Evolutionary conservation across 2,888 invertebrate species (phyloP).

Genomic region (Teinopalpus imperialis): DNA sequence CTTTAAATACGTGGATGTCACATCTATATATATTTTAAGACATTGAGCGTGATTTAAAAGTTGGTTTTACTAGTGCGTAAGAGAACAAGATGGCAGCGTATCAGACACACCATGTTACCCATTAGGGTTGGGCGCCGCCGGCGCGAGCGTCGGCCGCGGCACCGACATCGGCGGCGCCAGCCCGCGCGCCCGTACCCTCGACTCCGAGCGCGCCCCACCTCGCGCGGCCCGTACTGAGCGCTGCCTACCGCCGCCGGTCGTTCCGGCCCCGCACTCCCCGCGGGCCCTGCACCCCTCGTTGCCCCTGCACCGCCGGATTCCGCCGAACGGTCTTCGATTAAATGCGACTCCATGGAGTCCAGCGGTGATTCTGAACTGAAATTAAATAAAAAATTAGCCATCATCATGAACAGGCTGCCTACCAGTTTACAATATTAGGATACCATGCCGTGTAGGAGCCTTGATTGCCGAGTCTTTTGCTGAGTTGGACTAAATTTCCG

Average conservation of each 20-base stretch:
- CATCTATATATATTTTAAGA: too few relatives aligned
- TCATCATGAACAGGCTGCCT: too few relatives aligned
- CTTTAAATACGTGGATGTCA: too few relatives aligned
- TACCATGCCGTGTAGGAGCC: too few relatives aligned
- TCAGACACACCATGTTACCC: constrained; percentile 80
- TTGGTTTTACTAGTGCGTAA: constrained; percentile 13
- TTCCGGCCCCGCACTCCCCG: constrained; percentile 34
- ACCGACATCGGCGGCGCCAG: constrained; percentile 58
- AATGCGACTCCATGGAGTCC: constrained; percentile 64
- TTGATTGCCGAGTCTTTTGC: too few relatives aligned
- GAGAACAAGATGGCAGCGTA: constrained; percentile 60
- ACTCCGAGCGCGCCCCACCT: constrained; percentile 57
- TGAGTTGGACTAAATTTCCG: too few relatives aligned
- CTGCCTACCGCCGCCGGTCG: constrained; percentile 35
- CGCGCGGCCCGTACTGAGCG: constrained; percentile 41
- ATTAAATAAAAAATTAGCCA: background rate
- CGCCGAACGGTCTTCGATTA: constrained; percentile 70
- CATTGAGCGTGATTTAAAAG: too few relatives aligned
- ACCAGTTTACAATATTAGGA: too few relatives aligned
- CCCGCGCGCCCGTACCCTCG: constrained; percentile 65
- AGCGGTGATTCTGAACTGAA: constrained; percentile 64
- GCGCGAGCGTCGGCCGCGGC: constrained; percentile 73
- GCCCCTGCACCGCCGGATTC: constrained; percentile 45
- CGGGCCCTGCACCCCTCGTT: constrained; percentile 36
- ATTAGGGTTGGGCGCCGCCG: constrained; percentile 68